Evolutionary conservation across 2,113 vertebrate species (phyloP).

Genomic region (Aegithalos caudatus): DNA sequence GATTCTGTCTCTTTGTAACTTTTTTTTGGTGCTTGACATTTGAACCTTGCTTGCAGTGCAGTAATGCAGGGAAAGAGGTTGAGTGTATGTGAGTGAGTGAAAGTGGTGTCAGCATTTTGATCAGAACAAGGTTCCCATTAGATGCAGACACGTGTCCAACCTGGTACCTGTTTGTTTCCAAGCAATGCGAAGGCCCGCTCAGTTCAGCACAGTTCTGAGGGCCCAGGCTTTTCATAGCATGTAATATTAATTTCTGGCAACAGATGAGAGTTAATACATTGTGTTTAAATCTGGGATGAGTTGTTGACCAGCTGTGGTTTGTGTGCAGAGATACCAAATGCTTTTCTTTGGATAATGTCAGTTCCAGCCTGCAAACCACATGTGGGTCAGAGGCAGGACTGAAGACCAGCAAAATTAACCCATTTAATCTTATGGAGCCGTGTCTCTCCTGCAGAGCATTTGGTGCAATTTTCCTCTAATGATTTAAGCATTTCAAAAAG

Average conservation of each 20-base stretch:
- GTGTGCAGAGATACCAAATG: conserved; percentile 42
- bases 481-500: neutral
- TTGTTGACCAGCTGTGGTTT: conserved; percentile 70
- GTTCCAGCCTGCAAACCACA: conserved; percentile 68
- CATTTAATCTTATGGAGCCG: neutral
- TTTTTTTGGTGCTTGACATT: neutral
- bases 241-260: conserved; percentile 58
- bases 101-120: neutral
- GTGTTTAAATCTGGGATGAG: conserved; percentile 62
- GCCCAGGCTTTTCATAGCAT: conserved; percentile 30
- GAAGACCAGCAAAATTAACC: conserved; percentile 24
- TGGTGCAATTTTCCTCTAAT: conserved; percentile 3
- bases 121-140: neutral
- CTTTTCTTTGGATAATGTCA: conserved; percentile 55
- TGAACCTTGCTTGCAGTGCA: fast-evolving
- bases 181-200: neutral
- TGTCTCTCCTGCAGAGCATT: conserved; percentile 19
- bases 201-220: conserved; percentile 8
- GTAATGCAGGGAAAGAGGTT: neutral
- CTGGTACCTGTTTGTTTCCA: neutral
- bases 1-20: neutral
- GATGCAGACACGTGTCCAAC: neutral
- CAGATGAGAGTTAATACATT: conserved; percentile 59
- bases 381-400: conserved; percentile 50
- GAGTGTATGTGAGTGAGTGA: neutral